phyloP scores from a whole-genome alignment of 1,140 invertebrate species.

The Rhyzopertha dominica region DNA sequence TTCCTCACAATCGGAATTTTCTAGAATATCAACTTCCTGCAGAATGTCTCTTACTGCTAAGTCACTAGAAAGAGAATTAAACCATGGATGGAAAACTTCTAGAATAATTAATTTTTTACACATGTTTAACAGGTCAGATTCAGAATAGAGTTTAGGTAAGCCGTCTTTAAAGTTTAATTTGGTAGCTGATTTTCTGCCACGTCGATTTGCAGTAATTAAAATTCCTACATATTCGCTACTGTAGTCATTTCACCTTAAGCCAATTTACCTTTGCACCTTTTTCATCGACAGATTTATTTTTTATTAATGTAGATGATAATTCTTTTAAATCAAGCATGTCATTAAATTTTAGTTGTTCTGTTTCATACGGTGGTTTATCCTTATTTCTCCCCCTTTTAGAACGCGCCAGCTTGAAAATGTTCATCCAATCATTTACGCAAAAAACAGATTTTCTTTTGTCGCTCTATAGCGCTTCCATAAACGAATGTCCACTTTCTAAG shows the following conservation, averaged over 20 bases:
- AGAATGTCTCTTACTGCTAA: neutral
- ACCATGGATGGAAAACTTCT: constrained; percentile 2
- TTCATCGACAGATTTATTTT: constrained; percentile 10
- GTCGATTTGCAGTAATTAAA: constrained; percentile 2
- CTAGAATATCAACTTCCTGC: constrained; percentile 4
- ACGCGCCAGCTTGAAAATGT: constrained; percentile 13
- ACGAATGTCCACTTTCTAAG: constrained; percentile 20
- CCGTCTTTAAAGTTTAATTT: neutral
- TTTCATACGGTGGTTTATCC: constrained; percentile 10
- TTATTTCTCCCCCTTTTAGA: constrained; percentile 16
- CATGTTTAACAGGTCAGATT: constrained; percentile 3
- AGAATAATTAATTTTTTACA: constrained; percentile 7
- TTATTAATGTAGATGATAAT: constrained; percentile 4
- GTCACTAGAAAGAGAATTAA: constrained; percentile 1
- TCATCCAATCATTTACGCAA: constrained; percentile 18
- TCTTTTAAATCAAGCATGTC: constrained; percentile 17
- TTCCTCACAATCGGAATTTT: constrained; percentile 7
- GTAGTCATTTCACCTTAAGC: neutral
- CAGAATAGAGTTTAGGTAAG: neutral
- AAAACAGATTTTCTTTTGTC: constrained; percentile 9
- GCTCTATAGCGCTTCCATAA: constrained; percentile 19
- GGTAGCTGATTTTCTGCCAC: neutral
- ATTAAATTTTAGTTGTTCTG: constrained; percentile 15
- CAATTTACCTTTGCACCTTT: neutral
- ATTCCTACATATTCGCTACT: constrained; percentile 6